Conservation (phyloP, 2,113 vertebrate species). For the Upupa epops region DNA sequence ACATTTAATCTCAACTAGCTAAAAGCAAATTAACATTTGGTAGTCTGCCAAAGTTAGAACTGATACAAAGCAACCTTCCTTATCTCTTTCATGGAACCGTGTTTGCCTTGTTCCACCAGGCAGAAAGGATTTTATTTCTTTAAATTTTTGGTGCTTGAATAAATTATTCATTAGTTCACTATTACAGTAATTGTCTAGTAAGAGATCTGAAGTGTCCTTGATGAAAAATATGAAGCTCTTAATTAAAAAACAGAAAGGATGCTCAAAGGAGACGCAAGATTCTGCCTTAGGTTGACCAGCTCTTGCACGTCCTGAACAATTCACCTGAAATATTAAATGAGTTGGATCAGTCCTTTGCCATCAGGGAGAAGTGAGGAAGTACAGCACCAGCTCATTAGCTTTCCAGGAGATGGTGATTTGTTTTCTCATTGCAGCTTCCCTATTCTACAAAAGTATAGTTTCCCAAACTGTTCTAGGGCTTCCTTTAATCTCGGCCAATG, state of each 20-base stretch:
- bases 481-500: not conserved
- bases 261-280: not conserved
- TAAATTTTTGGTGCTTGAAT: constrained; percentile 11
- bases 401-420: not conserved
- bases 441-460: not conserved
- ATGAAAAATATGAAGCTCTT: not conserved
- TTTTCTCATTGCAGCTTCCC: not conserved
- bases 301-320: not conserved
- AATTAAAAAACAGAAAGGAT: not conserved
- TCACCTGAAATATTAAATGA: not conserved
- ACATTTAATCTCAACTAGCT: constrained; percentile 87
- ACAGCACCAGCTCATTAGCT: not conserved
- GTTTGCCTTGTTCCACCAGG: constrained; percentile 77
- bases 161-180: constrained; percentile 6
- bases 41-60: constrained; percentile 84
- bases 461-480: not conserved
- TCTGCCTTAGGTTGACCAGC: not conserved
- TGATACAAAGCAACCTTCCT: constrained; percentile 81
- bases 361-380: not conserved
- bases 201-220: not conserved
- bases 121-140: constrained; percentile 48
- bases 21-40: constrained; percentile 90
- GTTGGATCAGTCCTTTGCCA: not conserved
- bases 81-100: constrained; percentile 63
- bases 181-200: constrained; percentile 3